Evolutionary conservation across 2,113 vertebrate species (phyloP).

Genomic region (Notarius quadriscutis): DNA sequence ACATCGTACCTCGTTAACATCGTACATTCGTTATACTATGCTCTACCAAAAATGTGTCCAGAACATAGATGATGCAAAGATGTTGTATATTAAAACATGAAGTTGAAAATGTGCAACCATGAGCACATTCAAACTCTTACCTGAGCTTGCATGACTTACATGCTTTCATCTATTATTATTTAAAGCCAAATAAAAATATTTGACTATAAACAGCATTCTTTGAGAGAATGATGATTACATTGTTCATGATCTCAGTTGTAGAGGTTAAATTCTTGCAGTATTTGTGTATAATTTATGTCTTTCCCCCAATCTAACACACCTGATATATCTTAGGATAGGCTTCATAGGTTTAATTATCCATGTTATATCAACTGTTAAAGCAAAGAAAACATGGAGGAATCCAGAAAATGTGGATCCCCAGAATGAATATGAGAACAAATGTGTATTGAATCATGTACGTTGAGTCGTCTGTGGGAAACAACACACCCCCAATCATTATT

Average conservation of each 20-base stretch:
- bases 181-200: neutral
- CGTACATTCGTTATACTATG: neutral
- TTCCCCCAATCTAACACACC: neutral
- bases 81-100: neutral
- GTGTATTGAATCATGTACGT: neutral
- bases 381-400: neutral
- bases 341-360: neutral
- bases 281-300: neutral
- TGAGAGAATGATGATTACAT: neutral
- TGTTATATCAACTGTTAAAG: neutral
- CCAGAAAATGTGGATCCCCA: neutral
- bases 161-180: neutral
- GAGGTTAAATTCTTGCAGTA: neutral
- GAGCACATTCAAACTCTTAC: neutral
- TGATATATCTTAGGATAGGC: neutral
- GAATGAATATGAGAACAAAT: neutral
- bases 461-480: neutral
- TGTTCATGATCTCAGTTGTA: neutral
- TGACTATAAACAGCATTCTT: too few relatives aligned
- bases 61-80: neutral
- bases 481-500: neutral
- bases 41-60: neutral
- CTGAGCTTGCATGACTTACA: neutral
- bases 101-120: neutral
- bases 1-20: too few relatives aligned